A percentile compares a stretch with the other conserved stretches of the same genome.
Evolutionary conservation across 2,797 vertebrate species (phyloP).

Genomic region (Pelobates cultripes): DNA sequence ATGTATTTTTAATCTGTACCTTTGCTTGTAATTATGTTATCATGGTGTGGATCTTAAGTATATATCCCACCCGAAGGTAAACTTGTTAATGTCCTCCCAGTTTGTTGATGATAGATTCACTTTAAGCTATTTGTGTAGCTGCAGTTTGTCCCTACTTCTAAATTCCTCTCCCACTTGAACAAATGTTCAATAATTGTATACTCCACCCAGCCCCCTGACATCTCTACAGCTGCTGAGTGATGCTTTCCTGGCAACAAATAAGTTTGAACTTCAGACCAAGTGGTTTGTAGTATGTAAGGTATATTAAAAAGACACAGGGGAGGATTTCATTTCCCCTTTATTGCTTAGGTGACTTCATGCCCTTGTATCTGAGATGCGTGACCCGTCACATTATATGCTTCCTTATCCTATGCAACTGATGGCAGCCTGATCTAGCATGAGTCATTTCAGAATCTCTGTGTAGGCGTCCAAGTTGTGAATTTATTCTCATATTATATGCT

Average conservation of each 20-base stretch:
- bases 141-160: background rate
- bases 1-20: too few species aligned
- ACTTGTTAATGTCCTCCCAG: too few species aligned
- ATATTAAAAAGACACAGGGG: conserved; percentile 10
- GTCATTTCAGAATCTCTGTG: conserved; percentile 48
- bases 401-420: conserved; percentile 40
- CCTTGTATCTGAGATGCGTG: conserved; percentile 55
- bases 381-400: conserved; percentile 48
- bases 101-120: too few species aligned
- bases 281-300: background rate
- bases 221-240: background rate
- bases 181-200: background rate
- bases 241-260: conserved; percentile 10
- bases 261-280: conserved; percentile 3
- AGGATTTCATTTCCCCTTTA: conserved; percentile 50
- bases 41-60: too few species aligned
- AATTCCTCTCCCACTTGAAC: background rate
- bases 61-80: too few species aligned
- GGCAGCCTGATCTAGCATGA: conserved; percentile 51
- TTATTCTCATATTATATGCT: conserved; percentile 37
- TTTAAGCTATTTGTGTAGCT: too few species aligned
- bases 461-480: conserved; percentile 27
- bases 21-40: too few species aligned
- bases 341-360: conserved; percentile 33
- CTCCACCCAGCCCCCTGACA: background rate